Percentiles rank a stretch among this genome's conserved stretches.
These are phyloP conservation scores for Graphium colonna DNA, from an alignment of 2,888 invertebrate species.

Conservation along the genomic window DNA sequence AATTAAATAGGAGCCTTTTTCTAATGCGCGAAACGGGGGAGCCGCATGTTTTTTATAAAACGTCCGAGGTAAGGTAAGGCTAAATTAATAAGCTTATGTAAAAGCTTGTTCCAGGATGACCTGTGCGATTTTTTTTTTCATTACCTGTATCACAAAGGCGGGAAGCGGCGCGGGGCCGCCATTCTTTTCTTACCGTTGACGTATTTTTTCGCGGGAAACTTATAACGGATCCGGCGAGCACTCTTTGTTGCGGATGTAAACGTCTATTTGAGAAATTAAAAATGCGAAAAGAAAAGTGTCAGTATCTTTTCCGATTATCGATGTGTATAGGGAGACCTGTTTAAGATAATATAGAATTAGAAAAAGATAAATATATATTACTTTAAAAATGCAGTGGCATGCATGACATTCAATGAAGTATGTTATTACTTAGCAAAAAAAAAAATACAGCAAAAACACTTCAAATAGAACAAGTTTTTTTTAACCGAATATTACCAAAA, in stretches of 20 bases:
- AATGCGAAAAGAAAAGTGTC: constrained; percentile 12
- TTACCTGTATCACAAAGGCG: constrained; percentile 60
- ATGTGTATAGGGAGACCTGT: no score
- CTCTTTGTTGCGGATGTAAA: constrained; percentile 44
- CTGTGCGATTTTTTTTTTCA: constrained; percentile 58
- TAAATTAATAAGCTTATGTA: constrained; percentile 65
- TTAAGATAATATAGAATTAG: no score
- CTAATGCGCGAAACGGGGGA: constrained; percentile 13
- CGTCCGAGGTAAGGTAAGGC: constrained; percentile 32
- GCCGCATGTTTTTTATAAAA: constrained; percentile 18
- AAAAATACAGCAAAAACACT: no score
- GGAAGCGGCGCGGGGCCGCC: constrained; percentile 44
- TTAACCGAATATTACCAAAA: no score
- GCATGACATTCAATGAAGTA: no score
- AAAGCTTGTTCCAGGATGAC: constrained; percentile 52
- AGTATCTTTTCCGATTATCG: no score
- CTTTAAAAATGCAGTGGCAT: no score
- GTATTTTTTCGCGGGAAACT: constrained; percentile 49
- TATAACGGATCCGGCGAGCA: constrained; percentile 43
- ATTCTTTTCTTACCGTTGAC: constrained; percentile 48
- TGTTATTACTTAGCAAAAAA: no score
- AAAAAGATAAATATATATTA: no score
- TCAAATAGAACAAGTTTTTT: no score
- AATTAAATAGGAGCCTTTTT: constrained; percentile 21
- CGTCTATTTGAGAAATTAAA: constrained; percentile 39